Evolutionary conservation across 2,797 vertebrate species (phyloP).

Genomic region (Gadopsis bispinosus): DNA sequence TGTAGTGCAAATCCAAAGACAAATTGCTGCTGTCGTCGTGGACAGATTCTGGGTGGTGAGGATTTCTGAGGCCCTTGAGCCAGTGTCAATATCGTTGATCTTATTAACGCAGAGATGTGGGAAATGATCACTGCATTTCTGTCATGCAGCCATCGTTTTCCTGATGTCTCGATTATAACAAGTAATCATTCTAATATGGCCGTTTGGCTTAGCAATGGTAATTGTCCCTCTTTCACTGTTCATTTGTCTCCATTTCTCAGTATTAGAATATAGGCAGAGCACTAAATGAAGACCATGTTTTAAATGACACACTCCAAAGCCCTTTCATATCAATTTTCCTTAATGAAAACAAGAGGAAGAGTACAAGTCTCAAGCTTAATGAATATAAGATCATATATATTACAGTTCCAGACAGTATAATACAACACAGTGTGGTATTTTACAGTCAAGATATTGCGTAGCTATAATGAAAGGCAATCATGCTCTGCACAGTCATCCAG

Average conservation of each 20-base stretch:
- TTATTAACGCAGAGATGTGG: constrained; percentile 57
- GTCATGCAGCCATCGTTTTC: constrained; percentile 56
- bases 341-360: constrained; percentile 61
- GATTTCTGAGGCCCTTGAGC: constrained; percentile 52
- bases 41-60: constrained; percentile 54
- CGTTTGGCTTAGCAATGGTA: constrained; percentile 63
- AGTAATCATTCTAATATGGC: constrained; percentile 69
- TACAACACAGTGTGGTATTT: constrained; percentile 32
- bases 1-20: constrained; percentile 39
- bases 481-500: constrained; percentile 48
- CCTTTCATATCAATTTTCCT: constrained; percentile 50
- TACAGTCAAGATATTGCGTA: constrained; percentile 32
- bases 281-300: constrained; percentile 67
- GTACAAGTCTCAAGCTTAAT: constrained; percentile 52
- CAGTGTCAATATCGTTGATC: constrained; percentile 71
- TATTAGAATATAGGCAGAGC: constrained; percentile 56
- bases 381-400: constrained; percentile 51
- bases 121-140: constrained; percentile 70
- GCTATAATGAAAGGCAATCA: constrained; percentile 44
- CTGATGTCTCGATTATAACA: constrained; percentile 68
- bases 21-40: constrained; percentile 55
- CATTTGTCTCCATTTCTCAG: constrained; percentile 69
- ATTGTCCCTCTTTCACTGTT: constrained; percentile 74
- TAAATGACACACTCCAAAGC: constrained; percentile 63
- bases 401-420: constrained; percentile 25